phyloP scores from a whole-genome alignment of 2,888 invertebrate genomes.

The Branchinecta sandiegonensis region DNA sequence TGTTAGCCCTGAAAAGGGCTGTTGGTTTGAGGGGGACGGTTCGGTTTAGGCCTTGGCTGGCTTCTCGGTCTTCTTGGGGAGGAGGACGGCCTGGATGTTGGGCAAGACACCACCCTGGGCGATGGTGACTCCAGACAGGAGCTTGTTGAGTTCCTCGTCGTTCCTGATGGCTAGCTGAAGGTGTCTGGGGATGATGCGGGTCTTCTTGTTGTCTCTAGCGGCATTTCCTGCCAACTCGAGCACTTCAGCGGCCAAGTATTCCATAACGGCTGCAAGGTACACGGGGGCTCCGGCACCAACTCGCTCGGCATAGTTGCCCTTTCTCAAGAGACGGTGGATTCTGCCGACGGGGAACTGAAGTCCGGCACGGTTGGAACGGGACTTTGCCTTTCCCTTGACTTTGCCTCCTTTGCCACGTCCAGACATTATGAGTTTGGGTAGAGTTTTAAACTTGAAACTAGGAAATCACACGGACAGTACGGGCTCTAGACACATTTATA shows the following conservation, averaged over 20 bases:
- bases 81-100: slow-evolving; percentile 55
- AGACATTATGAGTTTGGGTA: slow-evolving; percentile 36
- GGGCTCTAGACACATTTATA: too few species aligned
- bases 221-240: slow-evolving; percentile 39
- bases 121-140: slow-evolving; percentile 61
- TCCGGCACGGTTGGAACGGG: slow-evolving; percentile 35
- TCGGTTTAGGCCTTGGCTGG: too few species aligned
- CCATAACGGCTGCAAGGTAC: slow-evolving; percentile 35
- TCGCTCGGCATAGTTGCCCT: slow-evolving; percentile 45
- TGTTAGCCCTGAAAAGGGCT: too few species aligned
- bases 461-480: too few species aligned
- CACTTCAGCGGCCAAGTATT: slow-evolving; percentile 39
- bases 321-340: slow-evolving; percentile 32
- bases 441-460: too few species aligned
- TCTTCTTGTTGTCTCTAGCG: slow-evolving; percentile 38
- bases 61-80: slow-evolving; percentile 52
- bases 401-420: slow-evolving; percentile 36
- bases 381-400: slow-evolving; percentile 39
- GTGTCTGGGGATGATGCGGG: slow-evolving; percentile 58
- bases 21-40: too few species aligned
- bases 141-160: slow-evolving; percentile 64
- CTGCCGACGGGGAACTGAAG: slow-evolving; percentile 32
- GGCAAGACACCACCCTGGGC: slow-evolving; percentile 73
- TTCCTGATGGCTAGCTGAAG: slow-evolving; percentile 62
- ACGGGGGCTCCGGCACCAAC: slow-evolving; percentile 34